A percentile compares a stretch with the other conserved stretches of the same genome.
Conservation (phyloP, 2,888 invertebrate genomes). For the Sphaerophoria taeniata region DNA sequence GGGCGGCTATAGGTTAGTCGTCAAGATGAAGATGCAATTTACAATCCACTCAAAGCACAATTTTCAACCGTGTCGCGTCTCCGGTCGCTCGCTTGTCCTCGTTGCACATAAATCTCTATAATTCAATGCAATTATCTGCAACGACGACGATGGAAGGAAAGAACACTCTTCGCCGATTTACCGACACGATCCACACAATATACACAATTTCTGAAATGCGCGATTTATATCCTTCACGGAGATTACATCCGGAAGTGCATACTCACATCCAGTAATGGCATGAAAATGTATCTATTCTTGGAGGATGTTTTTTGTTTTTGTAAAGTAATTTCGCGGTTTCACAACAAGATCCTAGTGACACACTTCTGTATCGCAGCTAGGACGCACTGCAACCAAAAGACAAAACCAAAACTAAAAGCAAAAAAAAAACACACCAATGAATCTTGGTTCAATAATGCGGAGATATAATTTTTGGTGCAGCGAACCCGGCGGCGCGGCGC, state of each 20-base stretch:
- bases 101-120: slow-evolving; percentile 49
- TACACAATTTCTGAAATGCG: slow-evolving; percentile 19
- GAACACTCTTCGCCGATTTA: slow-evolving; percentile 33
- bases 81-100: slow-evolving; percentile 15
- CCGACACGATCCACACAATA: slow-evolving; percentile 26
- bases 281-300: slow-evolving; percentile 56
- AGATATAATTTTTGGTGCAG: slow-evolving; percentile 64
- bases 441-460: slow-evolving; percentile 66
- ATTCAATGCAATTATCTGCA: slow-evolving; percentile 58
- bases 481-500: slow-evolving; percentile 36
- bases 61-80: slow-evolving; percentile 39
- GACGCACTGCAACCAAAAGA: slow-evolving; percentile 39
- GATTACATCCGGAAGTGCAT: slow-evolving; percentile 54
- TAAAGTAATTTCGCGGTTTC: background rate
- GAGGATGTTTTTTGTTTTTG: background rate
- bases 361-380: slow-evolving; percentile 22
- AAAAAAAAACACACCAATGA: slow-evolving; percentile 14
- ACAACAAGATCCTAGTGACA: slow-evolving; percentile 58
- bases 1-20: background rate
- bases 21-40: slow-evolving; percentile 30
- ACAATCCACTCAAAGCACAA: slow-evolving; percentile 63
- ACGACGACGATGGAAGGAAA: no score
- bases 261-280: slow-evolving; percentile 27
- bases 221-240: slow-evolving; percentile 50
- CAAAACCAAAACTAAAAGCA: no score